Conservation (phyloP, 23 tunicate genomes). For the Clavelina lepadiformis region DNA sequence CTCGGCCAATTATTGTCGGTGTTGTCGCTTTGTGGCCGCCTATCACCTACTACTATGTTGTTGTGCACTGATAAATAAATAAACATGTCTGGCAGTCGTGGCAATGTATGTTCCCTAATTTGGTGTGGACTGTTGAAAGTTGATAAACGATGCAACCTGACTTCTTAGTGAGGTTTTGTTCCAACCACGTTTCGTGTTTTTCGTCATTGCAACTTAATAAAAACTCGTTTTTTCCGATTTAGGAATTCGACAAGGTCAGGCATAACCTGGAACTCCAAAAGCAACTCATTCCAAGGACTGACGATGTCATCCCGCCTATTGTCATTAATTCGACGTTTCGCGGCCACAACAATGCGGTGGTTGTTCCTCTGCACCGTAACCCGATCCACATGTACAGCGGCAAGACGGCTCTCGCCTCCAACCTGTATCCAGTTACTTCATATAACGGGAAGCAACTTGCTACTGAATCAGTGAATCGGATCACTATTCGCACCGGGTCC, state of each 20-base stretch:
- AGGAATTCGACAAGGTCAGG: constrained; percentile 47
- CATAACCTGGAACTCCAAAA: constrained; percentile 43
- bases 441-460: constrained; percentile 4
- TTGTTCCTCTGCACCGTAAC: constrained; percentile 41
- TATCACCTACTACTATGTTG: too few species aligned
- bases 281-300: constrained; percentile 15
- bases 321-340: constrained; percentile 60
- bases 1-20: too few species aligned
- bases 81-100: too few species aligned
- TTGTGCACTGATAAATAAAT: too few species aligned
- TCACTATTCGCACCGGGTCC: constrained; percentile 5
- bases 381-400: constrained; percentile 34
- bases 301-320: constrained; percentile 64
- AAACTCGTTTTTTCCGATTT: not conserved
- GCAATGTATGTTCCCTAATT: too few species aligned
- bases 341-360: constrained; percentile 37
- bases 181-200: too few species aligned
- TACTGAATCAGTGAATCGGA: constrained; percentile 13
- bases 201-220: too few species aligned
- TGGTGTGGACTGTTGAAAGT: not conserved
- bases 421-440: constrained; percentile 47
- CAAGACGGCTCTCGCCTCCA: constrained; percentile 17
- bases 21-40: too few species aligned
- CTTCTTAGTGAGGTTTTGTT: too few species aligned
- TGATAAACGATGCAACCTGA: not conserved